Conservation (phyloP, 2,113 vertebrate species). For the Patagioenas fasciata region DNA sequence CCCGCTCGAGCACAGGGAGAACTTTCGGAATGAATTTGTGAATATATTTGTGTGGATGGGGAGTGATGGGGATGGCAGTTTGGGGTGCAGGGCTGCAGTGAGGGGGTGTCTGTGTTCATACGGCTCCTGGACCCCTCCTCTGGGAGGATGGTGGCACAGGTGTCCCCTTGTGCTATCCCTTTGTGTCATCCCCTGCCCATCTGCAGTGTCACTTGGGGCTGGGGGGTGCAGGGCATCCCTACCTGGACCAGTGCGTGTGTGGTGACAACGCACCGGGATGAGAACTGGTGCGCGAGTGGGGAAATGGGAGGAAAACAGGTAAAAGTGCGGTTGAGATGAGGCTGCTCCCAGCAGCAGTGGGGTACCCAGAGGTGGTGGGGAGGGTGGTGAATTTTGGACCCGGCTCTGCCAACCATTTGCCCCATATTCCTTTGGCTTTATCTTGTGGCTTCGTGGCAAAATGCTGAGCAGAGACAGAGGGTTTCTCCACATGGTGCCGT, state of each 20-base stretch:
- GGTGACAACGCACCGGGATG: rapidly evolving
- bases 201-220: neutral
- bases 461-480: neutral
- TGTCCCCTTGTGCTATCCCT: neutral
- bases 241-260: rapidly evolving
- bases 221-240: neutral
- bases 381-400: rapidly evolving
- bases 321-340: neutral
- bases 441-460: neutral
- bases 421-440: neutral
- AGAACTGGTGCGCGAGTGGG: neutral
- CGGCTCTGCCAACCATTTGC: rapidly evolving
- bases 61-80: neutral
- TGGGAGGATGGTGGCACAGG: rapidly evolving
- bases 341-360: rapidly evolving
- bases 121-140: no score
- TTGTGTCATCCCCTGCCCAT: rapidly evolving
- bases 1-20: slow-evolving; percentile 73
- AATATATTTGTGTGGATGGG: slow-evolving; percentile 66
- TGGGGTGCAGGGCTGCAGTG: neutral
- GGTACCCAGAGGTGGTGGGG: rapidly evolving
- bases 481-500: neutral
- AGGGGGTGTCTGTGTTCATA: neutral
- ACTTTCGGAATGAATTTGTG: slow-evolving; percentile 75
- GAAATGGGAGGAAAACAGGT: neutral